Percentiles rank a stretch among this genome's conserved stretches.
phyloP scores from a whole-genome alignment of 64 coral and sea anemone genomes.

The Pocillopora verrucosa region DNA sequence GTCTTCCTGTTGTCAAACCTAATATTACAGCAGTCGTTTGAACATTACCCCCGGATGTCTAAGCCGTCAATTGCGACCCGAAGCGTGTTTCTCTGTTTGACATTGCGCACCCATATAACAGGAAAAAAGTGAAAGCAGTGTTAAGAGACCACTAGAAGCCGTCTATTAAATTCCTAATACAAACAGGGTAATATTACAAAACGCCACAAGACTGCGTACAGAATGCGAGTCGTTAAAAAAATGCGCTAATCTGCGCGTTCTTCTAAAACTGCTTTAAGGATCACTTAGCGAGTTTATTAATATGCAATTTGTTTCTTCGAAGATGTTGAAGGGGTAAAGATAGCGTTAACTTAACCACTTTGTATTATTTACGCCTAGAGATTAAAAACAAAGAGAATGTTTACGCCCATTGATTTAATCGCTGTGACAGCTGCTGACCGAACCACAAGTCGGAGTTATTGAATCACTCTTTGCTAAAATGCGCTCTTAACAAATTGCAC shows the following conservation, averaged over 20 bases:
- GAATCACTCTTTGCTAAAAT: not conserved
- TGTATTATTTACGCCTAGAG: slow-evolving; percentile 26
- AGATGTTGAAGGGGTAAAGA: not conserved
- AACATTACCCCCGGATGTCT: not conserved
- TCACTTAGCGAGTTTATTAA: slow-evolving; percentile 19
- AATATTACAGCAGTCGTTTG: not conserved
- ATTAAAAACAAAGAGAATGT: slow-evolving; percentile 31
- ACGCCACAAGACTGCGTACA: not conserved
- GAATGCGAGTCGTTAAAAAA: not conserved
- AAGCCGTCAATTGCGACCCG: not conserved
- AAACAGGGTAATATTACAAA: not conserved
- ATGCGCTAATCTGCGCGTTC: not conserved
- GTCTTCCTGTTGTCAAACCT: slow-evolving; percentile 28
- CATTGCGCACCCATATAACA: not conserved
- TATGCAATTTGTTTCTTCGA: slow-evolving; percentile 18
- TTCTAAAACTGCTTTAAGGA: not conserved
- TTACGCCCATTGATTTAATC: slow-evolving; percentile 2
- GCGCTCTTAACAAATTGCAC: not conserved
- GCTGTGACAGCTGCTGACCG: slow-evolving; percentile 18
- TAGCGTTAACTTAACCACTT: slow-evolving; percentile 9
- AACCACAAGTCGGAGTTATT: slow-evolving; percentile 15
- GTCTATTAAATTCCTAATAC: not conserved
- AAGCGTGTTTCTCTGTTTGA: not conserved
- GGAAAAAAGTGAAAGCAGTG: not conserved
- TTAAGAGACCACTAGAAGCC: not conserved